Base-by-base conservation (phyloP, 2,797 vertebrate species). In the Dryobates pubescens region DNA sequence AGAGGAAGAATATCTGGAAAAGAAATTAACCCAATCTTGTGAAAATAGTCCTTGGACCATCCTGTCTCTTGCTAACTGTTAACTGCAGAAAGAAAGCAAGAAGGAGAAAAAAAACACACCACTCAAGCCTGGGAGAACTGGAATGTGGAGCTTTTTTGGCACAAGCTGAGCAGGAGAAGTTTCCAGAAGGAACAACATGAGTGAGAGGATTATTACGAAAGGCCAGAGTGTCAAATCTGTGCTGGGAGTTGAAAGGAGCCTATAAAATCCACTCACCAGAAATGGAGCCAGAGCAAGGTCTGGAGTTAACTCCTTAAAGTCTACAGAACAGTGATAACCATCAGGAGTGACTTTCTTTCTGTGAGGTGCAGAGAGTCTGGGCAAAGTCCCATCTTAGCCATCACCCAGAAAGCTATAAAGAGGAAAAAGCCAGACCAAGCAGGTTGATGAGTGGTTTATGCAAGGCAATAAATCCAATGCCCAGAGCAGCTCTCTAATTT, bases 231-330 rank as follows among this genome's bases (percentile, higher is more conserved):
- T 90, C 93, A 92, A 63, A 81, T 93, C 86, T 92, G 94, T 16
- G 73, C 86, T 93, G 84, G 77, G 89, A 95, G 91, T 95, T 93
- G 74, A 95, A 95, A 95, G 91, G 87, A 92, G 81, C 94, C 86
- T 81, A 92, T 95, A 94, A 94, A 95, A 94, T 86, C 74, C 62
- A 56, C 91, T 86, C 63, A 47, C 38, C 71, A 94, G 94, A 72
- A 81, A 92, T 77, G 80, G 83, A 92, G 89, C 57, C 73, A 67
- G 86, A 80, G 77, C 81, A 80, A 88, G 86, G 94, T 81, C 94
- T 76, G 93, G 84, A 92, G 70, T 94, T 95, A 95, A 95, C 94
- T 78, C 94, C 87, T 95, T 92, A 63, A 86, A 86, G 81, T 43
- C 94, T 90, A 32, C 77, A 70, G 22, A 83, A 3, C 17, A 34